A percentile compares a stretch with the other conserved stretches of the same genome.
Evolutionary conservation across 2,797 vertebrate species (phyloP).

Genomic region (Florisuga fusca): DNA sequence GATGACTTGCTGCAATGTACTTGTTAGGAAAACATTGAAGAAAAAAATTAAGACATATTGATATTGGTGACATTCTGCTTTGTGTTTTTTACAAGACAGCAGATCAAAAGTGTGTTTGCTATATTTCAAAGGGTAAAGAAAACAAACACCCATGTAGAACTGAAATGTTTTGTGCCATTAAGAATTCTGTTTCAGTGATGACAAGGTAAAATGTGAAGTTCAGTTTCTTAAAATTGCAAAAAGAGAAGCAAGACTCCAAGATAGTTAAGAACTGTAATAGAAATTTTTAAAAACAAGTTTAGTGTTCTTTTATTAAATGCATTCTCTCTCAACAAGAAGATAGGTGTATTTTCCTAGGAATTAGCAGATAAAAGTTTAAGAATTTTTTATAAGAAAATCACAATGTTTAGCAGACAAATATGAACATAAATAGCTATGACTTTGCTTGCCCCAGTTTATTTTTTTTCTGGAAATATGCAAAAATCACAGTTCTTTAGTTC

Average conservation of each 20-base stretch:
- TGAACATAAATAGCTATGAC: background rate
- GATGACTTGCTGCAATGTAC: background rate
- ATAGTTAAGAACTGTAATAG: background rate
- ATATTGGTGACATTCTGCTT: background rate
- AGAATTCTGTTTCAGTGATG: background rate
- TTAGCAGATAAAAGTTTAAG: background rate
- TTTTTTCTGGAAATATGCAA: background rate
- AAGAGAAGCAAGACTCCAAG: rapidly evolving
- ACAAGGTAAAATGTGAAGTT: background rate
- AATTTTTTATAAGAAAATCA: background rate
- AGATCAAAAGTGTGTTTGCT: background rate
- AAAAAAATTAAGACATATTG: background rate
- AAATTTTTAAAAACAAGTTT: background rate
- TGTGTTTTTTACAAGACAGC: background rate
- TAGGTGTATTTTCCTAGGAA: background rate
- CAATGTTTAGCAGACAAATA: background rate
- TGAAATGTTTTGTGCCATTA: background rate
- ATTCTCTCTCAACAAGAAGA: background rate
- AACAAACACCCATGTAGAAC: background rate
- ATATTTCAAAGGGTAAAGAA: background rate
- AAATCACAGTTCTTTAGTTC: background rate
- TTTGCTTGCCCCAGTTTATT: background rate
- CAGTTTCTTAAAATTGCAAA: background rate
- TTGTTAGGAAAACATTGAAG: background rate
- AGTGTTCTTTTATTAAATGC: background rate